Conservation (phyloP, 1,140 invertebrate species). For the Carposina sasakii region DNA sequence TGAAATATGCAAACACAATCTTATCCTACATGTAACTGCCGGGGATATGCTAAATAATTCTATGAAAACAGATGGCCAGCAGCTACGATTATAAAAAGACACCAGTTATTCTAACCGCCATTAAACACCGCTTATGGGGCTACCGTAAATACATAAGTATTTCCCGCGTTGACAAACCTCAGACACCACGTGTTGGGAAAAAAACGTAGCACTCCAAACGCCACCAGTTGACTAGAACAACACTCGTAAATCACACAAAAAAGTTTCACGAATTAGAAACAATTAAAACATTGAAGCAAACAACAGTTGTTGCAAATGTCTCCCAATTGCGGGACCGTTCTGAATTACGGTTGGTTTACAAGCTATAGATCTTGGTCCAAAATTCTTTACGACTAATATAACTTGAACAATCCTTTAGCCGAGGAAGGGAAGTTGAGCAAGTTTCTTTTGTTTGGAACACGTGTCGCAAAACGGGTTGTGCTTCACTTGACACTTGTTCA, state of each 20-base stretch:
- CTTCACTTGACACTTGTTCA: conserved; percentile 63
- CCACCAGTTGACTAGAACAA: conserved; percentile 44
- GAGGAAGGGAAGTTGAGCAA: conserved; percentile 32
- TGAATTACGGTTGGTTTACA: conserved; percentile 63
- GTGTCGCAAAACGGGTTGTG: conserved; percentile 69
- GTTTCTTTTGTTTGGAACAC: conserved; percentile 70
- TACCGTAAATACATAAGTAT: too few relatives aligned
- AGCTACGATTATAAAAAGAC: too few relatives aligned
- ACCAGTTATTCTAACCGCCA: too few relatives aligned
- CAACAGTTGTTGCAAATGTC: conserved; percentile 70
- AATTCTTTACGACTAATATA: conserved; percentile 70
- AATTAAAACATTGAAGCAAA: conserved; percentile 69
- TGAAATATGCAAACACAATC: conserved; percentile 38
- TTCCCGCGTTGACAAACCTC: conserved; percentile 33
- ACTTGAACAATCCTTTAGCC: conserved; percentile 69
- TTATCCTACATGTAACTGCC: too few relatives aligned
- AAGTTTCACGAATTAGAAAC: conserved; percentile 70
- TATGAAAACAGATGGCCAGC: too few relatives aligned
- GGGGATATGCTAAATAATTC: too few relatives aligned
- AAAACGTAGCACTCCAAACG: too few relatives aligned
- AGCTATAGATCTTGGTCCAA: conserved; percentile 65
- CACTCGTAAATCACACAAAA: conserved; percentile 58
- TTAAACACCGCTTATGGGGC: too few relatives aligned
- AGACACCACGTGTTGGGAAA: too few relatives aligned
- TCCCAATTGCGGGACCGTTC: conserved; percentile 63